Evolutionary conservation across 2,797 vertebrate genomes (phyloP).

Genomic region (Denticeps clupeoides): DNA sequence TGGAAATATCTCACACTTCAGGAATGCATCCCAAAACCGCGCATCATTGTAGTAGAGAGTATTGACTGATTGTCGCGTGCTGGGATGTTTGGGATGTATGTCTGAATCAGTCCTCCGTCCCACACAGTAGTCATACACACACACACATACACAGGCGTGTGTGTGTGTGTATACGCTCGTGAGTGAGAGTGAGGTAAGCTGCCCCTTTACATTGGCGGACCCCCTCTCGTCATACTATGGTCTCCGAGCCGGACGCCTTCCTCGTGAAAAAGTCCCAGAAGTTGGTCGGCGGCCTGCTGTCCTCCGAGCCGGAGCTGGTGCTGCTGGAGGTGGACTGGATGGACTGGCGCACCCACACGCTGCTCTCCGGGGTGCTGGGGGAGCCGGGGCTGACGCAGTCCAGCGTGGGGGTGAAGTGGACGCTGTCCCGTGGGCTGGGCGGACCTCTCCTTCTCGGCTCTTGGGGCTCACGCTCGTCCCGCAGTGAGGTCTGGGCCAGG

Average conservation of each 20-base stretch:
- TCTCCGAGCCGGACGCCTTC: conserved; percentile 59
- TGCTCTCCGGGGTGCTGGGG: conserved; percentile 36
- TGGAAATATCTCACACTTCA: background rate
- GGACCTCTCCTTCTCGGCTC: conserved; percentile 12
- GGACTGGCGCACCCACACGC: conserved; percentile 59
- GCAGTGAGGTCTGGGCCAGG: conserved; percentile 35
- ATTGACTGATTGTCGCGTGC: no score
- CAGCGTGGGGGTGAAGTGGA: conserved; percentile 30
- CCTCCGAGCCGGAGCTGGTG: conserved; percentile 19
- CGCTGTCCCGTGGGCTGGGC: conserved; percentile 24
- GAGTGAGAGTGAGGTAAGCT: no score
- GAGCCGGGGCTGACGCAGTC: conserved; percentile 19
- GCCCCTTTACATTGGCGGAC: background rate
- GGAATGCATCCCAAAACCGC: no score
- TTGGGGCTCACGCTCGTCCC: conserved; percentile 24
- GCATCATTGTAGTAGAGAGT: no score
- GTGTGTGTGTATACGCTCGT: no score
- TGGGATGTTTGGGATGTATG: no score
- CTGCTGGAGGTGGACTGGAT: conserved; percentile 31
- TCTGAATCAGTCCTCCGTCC: no score
- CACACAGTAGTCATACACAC: no score
- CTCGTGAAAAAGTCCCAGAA: conserved; percentile 74
- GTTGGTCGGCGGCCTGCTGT: conserved; percentile 38
- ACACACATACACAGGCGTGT: no score
- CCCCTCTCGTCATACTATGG: conserved; percentile 53